Evolutionary conservation across 2,113 vertebrate species (phyloP), one percentile per base, ranked within the genome.

Genomic region (Rhynchomys soricoides): DNA sequence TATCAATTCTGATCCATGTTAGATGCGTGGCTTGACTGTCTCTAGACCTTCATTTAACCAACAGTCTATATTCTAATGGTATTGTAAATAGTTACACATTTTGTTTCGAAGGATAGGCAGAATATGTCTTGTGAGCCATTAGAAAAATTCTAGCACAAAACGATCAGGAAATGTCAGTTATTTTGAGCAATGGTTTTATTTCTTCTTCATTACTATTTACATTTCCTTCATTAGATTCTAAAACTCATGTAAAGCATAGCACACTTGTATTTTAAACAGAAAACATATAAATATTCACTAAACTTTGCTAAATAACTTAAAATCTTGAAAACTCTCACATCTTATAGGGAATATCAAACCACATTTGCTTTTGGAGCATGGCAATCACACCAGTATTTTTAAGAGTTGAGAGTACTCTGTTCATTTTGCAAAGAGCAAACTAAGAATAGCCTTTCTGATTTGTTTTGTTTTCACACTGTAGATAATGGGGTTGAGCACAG

Each of bases 401-500:
- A 57, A 95, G 86, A 31, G 2, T 68, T 59, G 71, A 79, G 79
- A n/a, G 12, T 4, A 31, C 52, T 59, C 21, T 93, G 1, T 55
- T 91, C 89, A 92, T 75, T 97, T 97, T 92, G 26, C 40, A 93
- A 43, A 21, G 17, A 97, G 24, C 6, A 96, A 66, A 50, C 17
- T 96, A 78, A 82, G 12, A 11, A 83, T 37, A 68, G 91, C 79
- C 26, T 92, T 96, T 55, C 34, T 79, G 59, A 94, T 93, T 31
- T 92, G 88, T 83, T 96, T 92, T 50, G 95, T 97, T 86, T 96
- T 97, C 2, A 96, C 64, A 70, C 97, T 96, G 8, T 98, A 98
- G 52, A 98, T 93, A 5, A 95, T 88, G 7, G 97, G 97, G 50
- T 98, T 98, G 70, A 98, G 89, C 85, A 94, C 82, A 31, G 97